Conservation (phyloP, 1,140 invertebrate species). For the Cydia amplana region DNA sequence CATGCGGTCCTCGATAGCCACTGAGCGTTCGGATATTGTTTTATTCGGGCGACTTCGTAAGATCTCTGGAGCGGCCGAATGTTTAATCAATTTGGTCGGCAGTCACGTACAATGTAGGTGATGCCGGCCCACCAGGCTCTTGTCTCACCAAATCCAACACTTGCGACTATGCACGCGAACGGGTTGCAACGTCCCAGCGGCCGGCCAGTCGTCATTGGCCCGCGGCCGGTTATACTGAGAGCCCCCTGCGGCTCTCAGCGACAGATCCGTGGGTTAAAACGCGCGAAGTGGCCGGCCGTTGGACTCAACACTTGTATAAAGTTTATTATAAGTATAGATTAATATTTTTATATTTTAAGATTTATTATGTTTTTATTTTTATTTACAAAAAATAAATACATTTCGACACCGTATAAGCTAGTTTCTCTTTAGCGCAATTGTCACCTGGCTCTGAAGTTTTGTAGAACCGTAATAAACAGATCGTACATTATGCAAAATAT, state of each 20-base stretch:
- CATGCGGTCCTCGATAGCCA: conserved; percentile 26
- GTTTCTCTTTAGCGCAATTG: background rate
- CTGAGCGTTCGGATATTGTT: conserved; percentile 19
- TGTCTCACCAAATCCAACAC: conserved; percentile 58
- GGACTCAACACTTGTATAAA: conserved; percentile 74
- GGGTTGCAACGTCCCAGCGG: conserved; percentile 58
- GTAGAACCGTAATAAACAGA: too few species aligned
- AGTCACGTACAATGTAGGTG: conserved; percentile 76
- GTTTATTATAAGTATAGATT: conserved; percentile 73
- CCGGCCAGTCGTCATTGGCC: conserved; percentile 58
- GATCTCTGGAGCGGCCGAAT: conserved; percentile 56
- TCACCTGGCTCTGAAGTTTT: background rate
- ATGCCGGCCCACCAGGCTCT: conserved; percentile 49
- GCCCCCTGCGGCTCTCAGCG: conserved; percentile 41
- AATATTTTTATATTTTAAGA: conserved; percentile 56
- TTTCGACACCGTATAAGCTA: conserved; percentile 70
- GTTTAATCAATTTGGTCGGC: conserved; percentile 56
- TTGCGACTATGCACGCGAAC: conserved; percentile 76
- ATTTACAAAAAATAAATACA: conserved; percentile 77
- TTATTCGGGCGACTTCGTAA: conserved; percentile 57
- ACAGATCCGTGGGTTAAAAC: conserved; percentile 35
- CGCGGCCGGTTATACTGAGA: conserved; percentile 39
- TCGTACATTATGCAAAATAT: background rate
- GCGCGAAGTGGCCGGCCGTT: conserved; percentile 68
- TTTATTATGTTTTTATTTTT: conserved; percentile 65